These are phyloP conservation scores for Bursaphelenchus mucronatus DNA, from an alignment of 1,140 invertebrate genomes.

Conservation along the genomic window DNA sequence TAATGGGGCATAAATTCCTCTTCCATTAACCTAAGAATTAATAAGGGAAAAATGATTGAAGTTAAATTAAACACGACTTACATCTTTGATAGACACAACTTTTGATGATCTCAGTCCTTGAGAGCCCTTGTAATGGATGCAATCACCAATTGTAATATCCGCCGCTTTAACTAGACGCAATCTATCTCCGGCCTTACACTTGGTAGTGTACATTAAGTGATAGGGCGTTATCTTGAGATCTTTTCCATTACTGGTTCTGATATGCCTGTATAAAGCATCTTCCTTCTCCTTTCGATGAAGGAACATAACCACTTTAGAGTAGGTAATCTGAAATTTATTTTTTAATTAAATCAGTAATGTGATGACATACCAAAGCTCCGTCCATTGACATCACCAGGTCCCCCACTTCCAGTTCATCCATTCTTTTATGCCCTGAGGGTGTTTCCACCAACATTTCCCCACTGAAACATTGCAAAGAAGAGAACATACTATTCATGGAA, in stretches of 20 bases:
- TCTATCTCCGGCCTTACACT: conserved; percentile 4
- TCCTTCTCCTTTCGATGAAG: conserved; percentile 37
- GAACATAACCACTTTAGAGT: conserved; percentile 47
- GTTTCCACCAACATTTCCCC: conserved; percentile 44
- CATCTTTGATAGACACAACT: conserved; percentile 15
- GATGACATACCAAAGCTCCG: conserved; percentile 25
- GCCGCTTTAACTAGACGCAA: conserved; percentile 32
- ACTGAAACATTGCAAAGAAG: conserved; percentile 40
- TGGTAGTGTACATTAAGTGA: conserved; percentile 39
- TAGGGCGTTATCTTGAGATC: conserved; percentile 35
- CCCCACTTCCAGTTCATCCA: conserved; percentile 41
- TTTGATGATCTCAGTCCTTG: neutral
- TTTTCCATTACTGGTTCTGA: conserved; percentile 25
- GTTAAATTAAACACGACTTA: neutral
- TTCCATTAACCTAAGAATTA: conserved; percentile 5
- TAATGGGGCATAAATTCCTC: conserved; percentile 47
- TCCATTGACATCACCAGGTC: conserved; percentile 47
- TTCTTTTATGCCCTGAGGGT: conserved; percentile 33
- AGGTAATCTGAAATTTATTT: conserved; percentile 30
- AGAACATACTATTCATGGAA: conserved; percentile 25
- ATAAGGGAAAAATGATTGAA: conserved; percentile 1
- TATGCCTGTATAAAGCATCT: conserved; percentile 22
- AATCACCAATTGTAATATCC: conserved; percentile 36
- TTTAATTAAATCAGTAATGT: neutral
- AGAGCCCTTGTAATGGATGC: conserved; percentile 28